Evolutionary conservation across 1,140 invertebrate species (phyloP).

Genomic region (Pygmarrhopalites habei): DNA sequence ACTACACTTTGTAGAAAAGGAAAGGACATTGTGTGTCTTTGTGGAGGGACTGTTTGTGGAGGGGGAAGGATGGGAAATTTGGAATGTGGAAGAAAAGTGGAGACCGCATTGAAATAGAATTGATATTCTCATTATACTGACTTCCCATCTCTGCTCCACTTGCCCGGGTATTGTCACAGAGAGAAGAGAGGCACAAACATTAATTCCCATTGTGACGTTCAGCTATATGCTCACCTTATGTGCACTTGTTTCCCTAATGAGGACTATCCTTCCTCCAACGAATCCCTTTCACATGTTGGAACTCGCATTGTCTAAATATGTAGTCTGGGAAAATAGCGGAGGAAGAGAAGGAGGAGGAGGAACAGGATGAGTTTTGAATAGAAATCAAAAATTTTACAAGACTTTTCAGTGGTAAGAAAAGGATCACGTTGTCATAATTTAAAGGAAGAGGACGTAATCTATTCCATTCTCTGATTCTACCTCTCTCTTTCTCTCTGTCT

Average conservation of each 20-base stretch:
- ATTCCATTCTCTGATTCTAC: neutral
- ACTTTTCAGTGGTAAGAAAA: neutral
- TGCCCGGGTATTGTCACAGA: too few relatives aligned
- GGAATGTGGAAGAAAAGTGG: too few relatives aligned
- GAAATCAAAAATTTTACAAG: slow-evolving; percentile 2
- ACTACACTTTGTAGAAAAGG: too few relatives aligned
- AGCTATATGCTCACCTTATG: neutral
- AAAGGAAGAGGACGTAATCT: neutral
- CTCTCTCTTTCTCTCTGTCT: too few relatives aligned
- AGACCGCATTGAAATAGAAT: too few relatives aligned
- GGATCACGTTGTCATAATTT: slow-evolving; percentile 12
- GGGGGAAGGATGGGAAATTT: too few relatives aligned
- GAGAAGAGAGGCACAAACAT: too few relatives aligned
- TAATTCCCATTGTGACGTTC: too few relatives aligned
- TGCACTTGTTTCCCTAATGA: neutral
- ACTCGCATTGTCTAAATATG: neutral
- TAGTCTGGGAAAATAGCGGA: neutral
- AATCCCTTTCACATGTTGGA: neutral
- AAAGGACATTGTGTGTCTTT: too few relatives aligned
- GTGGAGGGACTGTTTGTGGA: too few relatives aligned
- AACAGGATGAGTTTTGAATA: neutral
- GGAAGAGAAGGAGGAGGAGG: neutral
- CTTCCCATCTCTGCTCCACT: too few relatives aligned
- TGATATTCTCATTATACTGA: too few relatives aligned
- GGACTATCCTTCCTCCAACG: neutral